Evolutionary conservation across 92 coral and sea anemone species (phyloP), one percentile per base, ranked within the genome.

Genomic region (Metridium senile): DNA sequence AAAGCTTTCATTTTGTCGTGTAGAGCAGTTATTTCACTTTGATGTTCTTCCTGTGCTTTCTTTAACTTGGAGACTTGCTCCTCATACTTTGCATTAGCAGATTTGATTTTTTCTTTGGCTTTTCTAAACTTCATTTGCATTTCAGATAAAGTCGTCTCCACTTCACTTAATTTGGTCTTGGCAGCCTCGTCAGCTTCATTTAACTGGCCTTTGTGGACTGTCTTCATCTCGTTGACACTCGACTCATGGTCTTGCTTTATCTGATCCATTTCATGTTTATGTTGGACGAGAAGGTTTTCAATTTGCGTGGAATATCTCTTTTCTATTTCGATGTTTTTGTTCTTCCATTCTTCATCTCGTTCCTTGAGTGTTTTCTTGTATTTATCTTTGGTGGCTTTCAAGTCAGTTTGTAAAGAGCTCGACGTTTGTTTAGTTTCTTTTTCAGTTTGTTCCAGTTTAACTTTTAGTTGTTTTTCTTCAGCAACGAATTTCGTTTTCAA

Each of bases 21-120:
- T 70, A 89, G 53, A 9, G 76, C 32, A 22, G 79, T 66, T 0
- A 85, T 65, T 71, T 88, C 91, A 51, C 71, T 65, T 10, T 72
- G 82, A 29, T 78, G 30, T 22, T 80, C 75, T 26, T 91, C 91
- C 56, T 76, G 76, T 20, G 43, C 72, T 65, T 85, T 64, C 72
- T 72, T 81, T 0, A 81, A 34, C 68, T 83, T 77, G 45, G 79
- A 76, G 26, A 62, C 54, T 66, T 89, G 94, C 34, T 91, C 87
- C 45, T 89, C 91, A 26, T 82, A 78, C 33, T 54, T 78, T 11
- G 81, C 63, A 43, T 66, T 83, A 56, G 71, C 77, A 61, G 64
- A 75, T 75, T 86, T 91, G 20, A 89, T 82, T 49, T 76, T 91
- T 67, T 91, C 97, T 47, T 91, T 91, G n/a, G 89, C 91, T 52